Base-by-base conservation (phyloP, 2,113 vertebrate species). In the Antechinus stuartii region DNA sequence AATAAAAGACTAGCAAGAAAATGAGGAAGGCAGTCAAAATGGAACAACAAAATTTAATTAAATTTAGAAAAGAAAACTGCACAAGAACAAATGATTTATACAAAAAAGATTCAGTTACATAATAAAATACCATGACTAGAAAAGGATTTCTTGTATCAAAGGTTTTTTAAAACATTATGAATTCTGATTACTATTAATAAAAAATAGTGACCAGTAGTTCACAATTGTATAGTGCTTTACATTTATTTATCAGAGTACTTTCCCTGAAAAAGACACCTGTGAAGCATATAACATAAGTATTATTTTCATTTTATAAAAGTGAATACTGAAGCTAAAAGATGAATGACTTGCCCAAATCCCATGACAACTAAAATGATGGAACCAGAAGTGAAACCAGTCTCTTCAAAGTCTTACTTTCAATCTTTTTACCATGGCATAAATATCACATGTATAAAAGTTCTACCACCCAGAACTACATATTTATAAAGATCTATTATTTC, bases 21-120 rank as follows among this genome's bases (percentile, higher is more conserved):
- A 54, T 90, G 10, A 46, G 11, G 25, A n/a, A 93, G 76, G 27
- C 7, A 89, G 52, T 14, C 42, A 94, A 95, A 95, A 54, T 68
- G 30, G 30, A 68, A 61, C 26, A 42, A 42, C 42, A 61, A 61
- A 27, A 61, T 11, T 30, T 30, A 96, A 35, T 53, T 42, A 94
- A 49, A 92, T 27, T 89, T 19, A 92, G 53, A 91, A 49, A 91
- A 54, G 25, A 56, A 49, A 96, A 92, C 2, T 4, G 1, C 27
- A 93, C 9, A 93, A 92, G 93, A 94, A 95, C 47, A 89, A 95
- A 10, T 27, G 93, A 95, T 68, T 93, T 19, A 95, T 54, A 16
- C 55, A 95, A 90, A n/a, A 96, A 91, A 97, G 55, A 94, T 84
- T 94, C 90, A 61, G 84, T 90, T 92, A 89, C 54, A 47, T 19